Base-by-base conservation (phyloP, 1,140 invertebrate species). In the Ganaspis sp. region DNA sequence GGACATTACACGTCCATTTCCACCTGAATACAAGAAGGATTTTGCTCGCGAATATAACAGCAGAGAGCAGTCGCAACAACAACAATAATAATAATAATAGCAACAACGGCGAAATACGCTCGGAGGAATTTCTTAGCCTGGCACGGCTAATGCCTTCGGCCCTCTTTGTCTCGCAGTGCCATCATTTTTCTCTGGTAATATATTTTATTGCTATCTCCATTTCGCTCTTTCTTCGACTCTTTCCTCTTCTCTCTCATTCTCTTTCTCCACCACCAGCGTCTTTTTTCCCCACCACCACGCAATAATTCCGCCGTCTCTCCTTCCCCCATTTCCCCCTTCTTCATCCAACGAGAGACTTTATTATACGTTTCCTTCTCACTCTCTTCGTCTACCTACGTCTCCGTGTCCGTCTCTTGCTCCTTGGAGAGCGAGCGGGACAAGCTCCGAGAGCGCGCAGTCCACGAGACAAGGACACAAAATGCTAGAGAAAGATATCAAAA, bases 181-280 rank as follows among this genome's bases (percentile, higher is more conserved):
- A 89, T 88, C 89, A 90, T 90, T 90, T 89, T 90, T 90, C 88
- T 88, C 87, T 75, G 82, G 85, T 89, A 90, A 90, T 89, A 90
- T 89, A 90, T 90, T 90, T 90, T 90, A 90, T 90, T 90, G 87
- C 87, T 81, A 80, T 88, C 83, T 83, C 80, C 72, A 64, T 75
- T 77, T 75, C 78, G 54, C 64, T 37, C 74, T 74, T 53, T 73
- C 73, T 74, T 76, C 75, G 73, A 77, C 79, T 72, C 84, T 84
- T 81, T 84, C 80, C 23, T 78, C 81, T 72, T 77, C 80, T 70
- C 75, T 73, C 69, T 29, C 70, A 69, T 37, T 58, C 75, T 29
- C 58, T 70, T 42, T 70, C 70, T 74, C 70, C 72, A 74, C 42
- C 70, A 54, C 70, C 9, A 37, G 58, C 75, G 64, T 74, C 69